Conservation (phyloP, 2,797 vertebrate species). For the Eulemur mongoz region DNA sequence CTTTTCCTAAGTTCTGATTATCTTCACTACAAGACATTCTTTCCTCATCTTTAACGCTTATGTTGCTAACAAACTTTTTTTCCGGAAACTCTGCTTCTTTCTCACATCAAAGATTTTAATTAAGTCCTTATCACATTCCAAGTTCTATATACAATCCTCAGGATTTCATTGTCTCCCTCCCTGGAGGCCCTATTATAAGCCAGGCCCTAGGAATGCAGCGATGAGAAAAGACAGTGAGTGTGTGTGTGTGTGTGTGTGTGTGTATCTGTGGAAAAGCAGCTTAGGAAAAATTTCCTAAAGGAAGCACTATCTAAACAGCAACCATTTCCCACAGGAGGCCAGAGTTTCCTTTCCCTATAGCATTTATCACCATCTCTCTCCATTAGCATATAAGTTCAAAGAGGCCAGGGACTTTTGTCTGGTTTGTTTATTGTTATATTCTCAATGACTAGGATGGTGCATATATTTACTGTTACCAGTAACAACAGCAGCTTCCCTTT, state of each 20-base stretch:
- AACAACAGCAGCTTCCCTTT: neutral
- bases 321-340: neutral
- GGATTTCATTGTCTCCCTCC: neutral
- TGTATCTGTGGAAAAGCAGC: neutral
- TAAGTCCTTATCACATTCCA: neutral
- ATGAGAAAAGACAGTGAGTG: neutral
- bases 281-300: neutral
- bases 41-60: neutral
- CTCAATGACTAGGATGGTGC: neutral
- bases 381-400: neutral
- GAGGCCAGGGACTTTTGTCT: neutral
- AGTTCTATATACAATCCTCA: neutral
- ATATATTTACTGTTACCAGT: neutral
- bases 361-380: neutral
- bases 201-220: neutral
- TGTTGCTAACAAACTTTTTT: neutral
- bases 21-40: neutral
- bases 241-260: too few relatives aligned
- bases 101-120: constrained; percentile 26
- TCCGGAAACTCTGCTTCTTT: neutral
- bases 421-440: neutral
- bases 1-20: neutral
- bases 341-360: neutral
- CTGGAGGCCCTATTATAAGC: neutral
- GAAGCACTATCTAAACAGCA: neutral